Percentiles rank a stretch among this genome's conserved stretches.
Evolutionary conservation across 1,140 invertebrate genomes (phyloP).

Genomic region (Chymomyza costata): DNA sequence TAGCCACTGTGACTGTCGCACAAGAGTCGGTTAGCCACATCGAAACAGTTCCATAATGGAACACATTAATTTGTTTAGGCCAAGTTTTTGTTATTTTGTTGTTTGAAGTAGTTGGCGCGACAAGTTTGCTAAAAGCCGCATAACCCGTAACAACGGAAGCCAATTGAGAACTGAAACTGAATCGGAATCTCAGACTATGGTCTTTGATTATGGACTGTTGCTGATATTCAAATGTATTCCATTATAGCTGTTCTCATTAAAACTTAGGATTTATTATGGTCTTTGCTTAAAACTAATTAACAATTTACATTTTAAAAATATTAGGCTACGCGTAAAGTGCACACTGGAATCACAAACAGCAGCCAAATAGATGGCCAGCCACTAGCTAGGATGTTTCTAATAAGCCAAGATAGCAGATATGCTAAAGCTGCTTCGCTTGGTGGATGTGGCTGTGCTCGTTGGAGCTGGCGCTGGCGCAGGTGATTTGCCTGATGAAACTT

Average conservation of each 20-base stretch:
- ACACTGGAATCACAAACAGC: constrained; percentile 61
- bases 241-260: too few relatives aligned
- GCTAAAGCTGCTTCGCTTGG: constrained; percentile 65
- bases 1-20: too few relatives aligned
- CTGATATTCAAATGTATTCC: too few relatives aligned
- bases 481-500: too few relatives aligned
- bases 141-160: constrained; percentile 69
- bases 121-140: constrained; percentile 11
- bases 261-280: constrained; percentile 25
- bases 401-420: constrained; percentile 72
- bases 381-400: constrained; percentile 9
- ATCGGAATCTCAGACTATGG: too few relatives aligned
- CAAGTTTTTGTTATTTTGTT: constrained; percentile 35
- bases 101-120: background rate
- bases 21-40: too few relatives aligned
- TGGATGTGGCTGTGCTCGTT: constrained; percentile 31
- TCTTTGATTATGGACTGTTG: too few relatives aligned
- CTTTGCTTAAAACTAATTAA: constrained; percentile 61
- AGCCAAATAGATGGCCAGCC: constrained; percentile 16
- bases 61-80: constrained; percentile 62
- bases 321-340: constrained; percentile 22
- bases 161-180: too few relatives aligned
- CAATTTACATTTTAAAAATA: constrained; percentile 37
- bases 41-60: constrained; percentile 49
- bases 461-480: constrained; percentile 6